phyloP scores from a whole-genome alignment of 2,797 vertebrate species.

The Erethizon dorsatum region DNA sequence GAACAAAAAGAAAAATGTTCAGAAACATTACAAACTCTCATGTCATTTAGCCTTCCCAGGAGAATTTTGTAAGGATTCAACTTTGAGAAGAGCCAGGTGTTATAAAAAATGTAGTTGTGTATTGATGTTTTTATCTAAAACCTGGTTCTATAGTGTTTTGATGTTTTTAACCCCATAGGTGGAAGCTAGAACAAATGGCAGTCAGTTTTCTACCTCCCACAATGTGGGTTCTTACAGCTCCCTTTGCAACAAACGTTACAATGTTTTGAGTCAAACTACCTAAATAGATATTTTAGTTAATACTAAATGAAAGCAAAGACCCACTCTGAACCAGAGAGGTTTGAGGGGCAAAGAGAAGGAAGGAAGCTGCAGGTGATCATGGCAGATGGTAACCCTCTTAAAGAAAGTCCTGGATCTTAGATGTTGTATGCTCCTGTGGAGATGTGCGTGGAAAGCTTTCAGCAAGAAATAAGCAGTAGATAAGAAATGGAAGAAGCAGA shows the following conservation, averaged over 20 bases:
- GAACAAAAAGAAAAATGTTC: neutral
- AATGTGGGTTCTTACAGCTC: neutral
- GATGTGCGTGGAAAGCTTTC: neutral
- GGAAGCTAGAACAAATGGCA: neutral
- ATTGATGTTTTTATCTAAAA: neutral
- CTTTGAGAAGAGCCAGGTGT: neutral
- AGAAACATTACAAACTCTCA: neutral
- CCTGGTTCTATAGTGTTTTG: neutral
- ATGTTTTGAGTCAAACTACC: neutral
- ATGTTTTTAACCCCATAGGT: neutral
- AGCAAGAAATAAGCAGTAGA: neutral
- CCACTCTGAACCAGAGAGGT: neutral
- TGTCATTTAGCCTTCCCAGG: neutral
- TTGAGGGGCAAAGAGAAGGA: fast-evolving
- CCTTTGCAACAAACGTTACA: neutral
- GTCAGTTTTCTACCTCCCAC: neutral
- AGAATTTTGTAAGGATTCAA: neutral
- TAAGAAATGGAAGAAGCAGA: neutral
- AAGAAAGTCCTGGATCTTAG: neutral
- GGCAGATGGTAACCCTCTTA: neutral
- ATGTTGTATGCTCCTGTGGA: neutral
- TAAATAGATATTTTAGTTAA: neutral
- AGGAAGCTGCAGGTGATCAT: neutral
- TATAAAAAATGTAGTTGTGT: neutral
- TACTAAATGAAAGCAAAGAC: neutral